Evolutionary conservation across 2,113 vertebrate genomes (phyloP).

Genomic region (Tachuris rubrigastra): DNA sequence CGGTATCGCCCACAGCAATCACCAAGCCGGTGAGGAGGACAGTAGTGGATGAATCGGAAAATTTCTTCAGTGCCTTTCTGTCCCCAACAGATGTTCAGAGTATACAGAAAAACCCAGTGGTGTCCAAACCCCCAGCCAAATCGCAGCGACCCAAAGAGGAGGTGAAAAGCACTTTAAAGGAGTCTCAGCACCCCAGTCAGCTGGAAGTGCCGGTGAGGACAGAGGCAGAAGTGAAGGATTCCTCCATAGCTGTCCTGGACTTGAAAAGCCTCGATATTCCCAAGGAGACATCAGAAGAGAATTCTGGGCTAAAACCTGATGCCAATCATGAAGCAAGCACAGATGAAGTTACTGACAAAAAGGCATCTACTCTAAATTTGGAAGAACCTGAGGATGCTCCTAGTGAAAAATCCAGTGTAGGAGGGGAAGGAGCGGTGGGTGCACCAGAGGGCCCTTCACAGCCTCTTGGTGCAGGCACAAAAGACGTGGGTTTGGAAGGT

Average conservation of each 20-base stretch:
- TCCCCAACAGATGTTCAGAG: slow-evolving; percentile 78
- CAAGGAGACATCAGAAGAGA: slow-evolving; percentile 24
- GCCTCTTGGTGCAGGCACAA: slow-evolving; percentile 66
- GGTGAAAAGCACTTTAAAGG: slow-evolving; percentile 69
- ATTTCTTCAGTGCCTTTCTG: slow-evolving; percentile 96
- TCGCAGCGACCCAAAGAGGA: slow-evolving; percentile 84
- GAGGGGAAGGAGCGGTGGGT: background rate
- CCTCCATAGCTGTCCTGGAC: background rate
- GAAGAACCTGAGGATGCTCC: slow-evolving; percentile 34
- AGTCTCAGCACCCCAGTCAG: slow-evolving; percentile 38
- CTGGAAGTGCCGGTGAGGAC: slow-evolving; percentile 23
- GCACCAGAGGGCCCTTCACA: slow-evolving; percentile 35
- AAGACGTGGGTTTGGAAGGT: slow-evolving; percentile 77
- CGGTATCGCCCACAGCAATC: slow-evolving; percentile 85
- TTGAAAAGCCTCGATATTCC: background rate
- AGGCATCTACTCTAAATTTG: slow-evolving; percentile 27
- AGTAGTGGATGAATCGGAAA: slow-evolving; percentile 94
- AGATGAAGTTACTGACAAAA: slow-evolving; percentile 16
- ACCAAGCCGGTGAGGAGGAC: slow-evolving; percentile 95
- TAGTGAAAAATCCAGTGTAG: slow-evolving; percentile 4
- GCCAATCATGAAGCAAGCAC: slow-evolving; percentile 20
- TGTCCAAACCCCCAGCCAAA: slow-evolving; percentile 92
- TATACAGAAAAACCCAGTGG: slow-evolving; percentile 80
- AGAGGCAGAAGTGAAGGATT: slow-evolving; percentile 46
- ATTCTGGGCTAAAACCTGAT: background rate